Conservation (phyloP, 2,888 invertebrate genomes). For the Cepaea hortensis region DNA sequence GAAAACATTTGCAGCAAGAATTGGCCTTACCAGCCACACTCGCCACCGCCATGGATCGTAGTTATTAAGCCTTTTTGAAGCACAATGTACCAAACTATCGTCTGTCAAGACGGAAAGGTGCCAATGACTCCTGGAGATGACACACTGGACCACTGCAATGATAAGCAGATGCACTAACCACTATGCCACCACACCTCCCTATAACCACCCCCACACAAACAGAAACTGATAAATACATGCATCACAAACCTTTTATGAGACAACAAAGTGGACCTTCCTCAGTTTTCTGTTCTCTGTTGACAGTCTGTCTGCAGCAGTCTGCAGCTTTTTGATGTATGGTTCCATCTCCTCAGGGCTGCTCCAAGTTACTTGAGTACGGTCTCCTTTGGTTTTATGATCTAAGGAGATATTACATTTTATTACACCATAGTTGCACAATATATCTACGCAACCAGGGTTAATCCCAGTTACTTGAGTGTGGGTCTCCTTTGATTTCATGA, state of each 20-base stretch:
- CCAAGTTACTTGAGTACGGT: conserved; percentile 86
- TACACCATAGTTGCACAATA: no score
- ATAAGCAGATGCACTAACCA: no score
- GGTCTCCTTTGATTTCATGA: conserved; percentile 70
- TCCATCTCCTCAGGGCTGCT: conserved; percentile 90
- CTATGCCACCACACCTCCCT: no score
- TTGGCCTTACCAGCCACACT: no score
- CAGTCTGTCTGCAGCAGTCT: conserved; percentile 86
- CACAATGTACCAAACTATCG: no score
- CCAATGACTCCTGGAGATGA: no score
- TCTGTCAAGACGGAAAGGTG: no score
- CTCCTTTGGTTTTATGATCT: conserved; percentile 72
- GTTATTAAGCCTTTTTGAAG: no score
- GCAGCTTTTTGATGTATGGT: conserved; percentile 89
- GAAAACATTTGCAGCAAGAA: no score
- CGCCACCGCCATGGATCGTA: no score
- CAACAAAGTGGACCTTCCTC: conserved; percentile 83
- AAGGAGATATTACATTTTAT: background rate
- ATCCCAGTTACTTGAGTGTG: conserved; percentile 88
- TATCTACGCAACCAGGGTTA: conserved; percentile 80
- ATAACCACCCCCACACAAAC: background rate
- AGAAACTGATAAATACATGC: background rate
- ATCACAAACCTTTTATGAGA: conserved; percentile 81
- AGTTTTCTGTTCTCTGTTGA: conserved; percentile 85
- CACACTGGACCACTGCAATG: no score